These are phyloP conservation scores for Macroglossus sobrinus DNA, from an alignment of 2,113 vertebrate species.

Conservation along the genomic window DNA sequence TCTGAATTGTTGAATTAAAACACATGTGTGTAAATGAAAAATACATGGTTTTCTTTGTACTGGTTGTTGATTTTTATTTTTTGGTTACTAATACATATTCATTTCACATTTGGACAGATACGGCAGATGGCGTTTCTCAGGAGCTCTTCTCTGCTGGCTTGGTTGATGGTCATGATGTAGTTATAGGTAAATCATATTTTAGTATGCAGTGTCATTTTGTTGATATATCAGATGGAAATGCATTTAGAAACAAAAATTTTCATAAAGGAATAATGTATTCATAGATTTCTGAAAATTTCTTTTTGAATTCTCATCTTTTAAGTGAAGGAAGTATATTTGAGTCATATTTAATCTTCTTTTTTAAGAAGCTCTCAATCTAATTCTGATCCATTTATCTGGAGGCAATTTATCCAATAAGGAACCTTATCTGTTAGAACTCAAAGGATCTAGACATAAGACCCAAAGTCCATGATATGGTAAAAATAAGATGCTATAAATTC, in stretches of 20 bases:
- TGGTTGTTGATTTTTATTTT: constrained; percentile 74
- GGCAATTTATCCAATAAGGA: background rate
- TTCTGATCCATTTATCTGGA: background rate
- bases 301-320: constrained; percentile 66
- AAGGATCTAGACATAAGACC: background rate
- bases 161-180: constrained; percentile 96
- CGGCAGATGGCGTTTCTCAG: constrained; percentile 98
- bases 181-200: constrained; percentile 93
- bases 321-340: constrained; percentile 13
- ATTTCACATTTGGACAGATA: constrained; percentile 89
- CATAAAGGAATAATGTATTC: constrained; percentile 62
- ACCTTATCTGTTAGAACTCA: background rate
- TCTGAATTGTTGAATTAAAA: constrained; percentile 69
- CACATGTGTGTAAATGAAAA: constrained; percentile 59
- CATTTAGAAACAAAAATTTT: constrained; percentile 46
- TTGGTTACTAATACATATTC: constrained; percentile 76
- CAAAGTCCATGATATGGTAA: background rate
- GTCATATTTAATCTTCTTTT: constrained; percentile 18
- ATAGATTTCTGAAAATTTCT: constrained; percentile 50
- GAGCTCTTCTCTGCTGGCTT: constrained; percentile 98
- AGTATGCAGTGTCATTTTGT: constrained; percentile 72
- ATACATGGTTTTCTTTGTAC: constrained; percentile 61
- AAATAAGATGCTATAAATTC: background rate
- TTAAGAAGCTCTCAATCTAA: background rate
- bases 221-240: constrained; percentile 69